Evolutionary conservation across 92 coral and sea anemone genomes (phyloP), one percentile per base, ranked within the genome.

Genomic region (Heliopora coerulea): DNA sequence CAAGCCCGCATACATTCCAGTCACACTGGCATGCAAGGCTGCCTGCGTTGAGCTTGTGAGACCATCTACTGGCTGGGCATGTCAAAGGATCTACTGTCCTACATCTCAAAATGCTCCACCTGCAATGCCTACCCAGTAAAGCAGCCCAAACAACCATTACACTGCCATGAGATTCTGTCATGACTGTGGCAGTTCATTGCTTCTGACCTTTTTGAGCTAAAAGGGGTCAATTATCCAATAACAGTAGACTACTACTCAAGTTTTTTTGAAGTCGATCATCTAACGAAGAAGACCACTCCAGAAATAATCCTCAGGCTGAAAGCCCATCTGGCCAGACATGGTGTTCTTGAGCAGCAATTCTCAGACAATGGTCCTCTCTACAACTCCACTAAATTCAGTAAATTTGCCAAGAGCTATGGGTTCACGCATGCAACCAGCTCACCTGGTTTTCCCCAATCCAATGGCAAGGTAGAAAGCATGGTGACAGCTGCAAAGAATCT

Each of bases 291-390:
- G 75, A 85, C 89, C 13, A 65, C 85, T 14, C 65, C 35, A 10
- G 86, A 81, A 40, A 84, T 88, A n/a, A 78, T 81, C 31, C 54
- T 29, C 41, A 88, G 82, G 67, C 13, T 68, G 39, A 85, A 84
- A 29, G 69, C 83, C 44, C 73, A 65, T 62, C 18, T 76, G 72
- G 18, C 91, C 86, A 41, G 91, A 85, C 46, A 68, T 32, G 15
- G 62, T 81, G 8, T 61, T 30, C 91, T 87, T 39, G 91, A 88
- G 26, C 73, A 60, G 15, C 68, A 81, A 7, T 39, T 87, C 18
- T 83, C 85, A 7, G 85, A 88, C 70, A 88, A 85, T 56, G 87
- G 85, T 32, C 89, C 64, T 24, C 86, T 80, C 19, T 74, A 83
- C 65, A 23, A 80, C 25, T 82, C 82, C 21, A 24, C 59, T 24